These are phyloP conservation scores for Ophion obscuratus DNA, from an alignment of 2,888 invertebrate genomes.

Conservation along the genomic window DNA sequence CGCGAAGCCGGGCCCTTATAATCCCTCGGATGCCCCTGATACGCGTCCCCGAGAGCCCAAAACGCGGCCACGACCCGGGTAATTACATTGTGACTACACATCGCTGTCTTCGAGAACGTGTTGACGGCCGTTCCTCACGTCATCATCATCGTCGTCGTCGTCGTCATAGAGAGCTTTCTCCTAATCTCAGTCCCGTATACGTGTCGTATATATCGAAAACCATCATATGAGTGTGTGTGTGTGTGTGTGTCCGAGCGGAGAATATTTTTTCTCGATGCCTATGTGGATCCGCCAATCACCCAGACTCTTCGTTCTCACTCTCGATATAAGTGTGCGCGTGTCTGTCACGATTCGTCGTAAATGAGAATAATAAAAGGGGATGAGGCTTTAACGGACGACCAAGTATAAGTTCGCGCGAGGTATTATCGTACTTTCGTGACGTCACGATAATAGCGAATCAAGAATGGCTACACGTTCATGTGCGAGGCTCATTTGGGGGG, in stretches of 20 bases:
- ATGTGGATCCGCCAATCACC: constrained; percentile 34
- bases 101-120: constrained; percentile 56
- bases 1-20: constrained; percentile 41
- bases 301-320: constrained; percentile 10
- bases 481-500: background rate
- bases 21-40: constrained; percentile 56
- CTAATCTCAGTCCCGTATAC: constrained; percentile 18
- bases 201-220: background rate
- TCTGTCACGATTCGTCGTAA: constrained; percentile 29
- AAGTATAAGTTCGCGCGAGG: background rate
- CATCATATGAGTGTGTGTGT: no score
- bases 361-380: constrained; percentile 19
- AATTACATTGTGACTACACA: constrained; percentile 81
- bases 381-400: background rate
- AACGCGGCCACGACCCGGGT: constrained; percentile 74
- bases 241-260: background rate
- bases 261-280: constrained; percentile 25
- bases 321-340: constrained; percentile 1
- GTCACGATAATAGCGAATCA: background rate
- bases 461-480: background rate
- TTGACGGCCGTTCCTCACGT: constrained; percentile 45
- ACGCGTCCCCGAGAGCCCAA: constrained; percentile 19
- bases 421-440: background rate
- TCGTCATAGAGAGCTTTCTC: background rate
- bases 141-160: constrained; percentile 46